Percentiles rank a stretch among this genome's conserved stretches.
These are phyloP conservation scores for Caloenas nicobarica DNA, from an alignment of 2,113 vertebrate genomes.

Conservation along the genomic window DNA sequence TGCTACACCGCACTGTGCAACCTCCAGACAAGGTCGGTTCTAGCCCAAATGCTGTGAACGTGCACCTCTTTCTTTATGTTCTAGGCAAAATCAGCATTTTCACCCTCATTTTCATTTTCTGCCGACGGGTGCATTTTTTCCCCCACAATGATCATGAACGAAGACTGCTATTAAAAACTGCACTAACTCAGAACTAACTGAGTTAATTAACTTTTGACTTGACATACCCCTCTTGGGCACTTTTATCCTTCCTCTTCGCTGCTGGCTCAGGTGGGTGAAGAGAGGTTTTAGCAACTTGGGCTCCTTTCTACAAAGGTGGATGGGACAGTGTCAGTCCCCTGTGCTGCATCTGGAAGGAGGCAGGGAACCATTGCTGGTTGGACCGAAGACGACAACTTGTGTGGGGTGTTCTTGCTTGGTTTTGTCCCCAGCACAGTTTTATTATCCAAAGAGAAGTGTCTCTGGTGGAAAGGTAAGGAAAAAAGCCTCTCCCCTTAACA, in stretches of 20 bases:
- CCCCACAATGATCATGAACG: accelerated
- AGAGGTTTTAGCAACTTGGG: background rate
- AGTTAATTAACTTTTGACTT: background rate
- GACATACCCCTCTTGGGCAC: background rate
- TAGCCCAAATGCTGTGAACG: background rate
- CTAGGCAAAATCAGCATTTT: background rate
- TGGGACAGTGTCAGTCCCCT: background rate
- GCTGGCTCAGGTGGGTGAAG: background rate
- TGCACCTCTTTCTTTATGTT: background rate
- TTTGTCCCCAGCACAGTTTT: background rate
- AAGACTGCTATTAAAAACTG: background rate
- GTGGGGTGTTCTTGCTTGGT: background rate
- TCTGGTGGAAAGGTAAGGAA: background rate
- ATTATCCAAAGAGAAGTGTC: background rate
- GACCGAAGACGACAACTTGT: background rate
- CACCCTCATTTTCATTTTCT: background rate
- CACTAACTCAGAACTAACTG: background rate
- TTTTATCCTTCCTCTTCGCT: background rate
- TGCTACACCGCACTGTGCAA: background rate
- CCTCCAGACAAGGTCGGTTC: background rate
- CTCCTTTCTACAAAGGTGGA: accelerated
- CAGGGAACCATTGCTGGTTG: accelerated
- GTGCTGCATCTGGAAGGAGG: background rate
- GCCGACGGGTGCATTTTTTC: background rate
- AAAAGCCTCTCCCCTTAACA: background rate